A percentile compares a stretch with the other conserved stretches of the same genome.
These are phyloP conservation scores for Cantharis rustica DNA, from an alignment of 2,888 invertebrate genomes.

Conservation along the genomic window DNA sequence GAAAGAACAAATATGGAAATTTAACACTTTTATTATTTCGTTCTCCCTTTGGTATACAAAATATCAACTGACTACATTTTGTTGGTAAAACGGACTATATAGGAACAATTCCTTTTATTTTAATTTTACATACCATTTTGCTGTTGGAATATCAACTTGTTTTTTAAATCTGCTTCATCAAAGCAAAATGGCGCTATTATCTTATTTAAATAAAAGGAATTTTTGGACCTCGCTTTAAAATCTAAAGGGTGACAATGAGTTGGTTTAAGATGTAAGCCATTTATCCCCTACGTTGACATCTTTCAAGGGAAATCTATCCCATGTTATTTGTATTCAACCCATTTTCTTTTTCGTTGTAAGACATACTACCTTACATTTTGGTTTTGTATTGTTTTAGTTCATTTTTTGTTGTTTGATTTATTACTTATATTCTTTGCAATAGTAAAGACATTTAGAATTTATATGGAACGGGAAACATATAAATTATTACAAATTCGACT, in stretches of 20 bases:
- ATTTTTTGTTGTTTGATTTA: constrained; percentile 21
- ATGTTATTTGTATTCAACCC: constrained; percentile 17
- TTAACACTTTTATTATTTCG: not conserved
- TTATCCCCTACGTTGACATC: constrained; percentile 7
- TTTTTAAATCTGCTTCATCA: not conserved
- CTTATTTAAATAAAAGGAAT: not conserved
- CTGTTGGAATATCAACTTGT: not conserved
- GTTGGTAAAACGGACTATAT: not conserved
- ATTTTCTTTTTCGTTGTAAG: constrained; percentile 6
- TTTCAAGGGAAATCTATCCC: constrained; percentile 16
- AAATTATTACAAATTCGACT: constrained; percentile 5
- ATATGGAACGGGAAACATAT: constrained; percentile 13
- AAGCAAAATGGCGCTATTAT: not conserved
- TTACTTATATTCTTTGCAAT: constrained; percentile 14
- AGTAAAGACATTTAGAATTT: constrained; percentile 16
- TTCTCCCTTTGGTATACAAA: not conserved
- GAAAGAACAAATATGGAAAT: not conserved
- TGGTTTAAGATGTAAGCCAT: constrained; percentile 15
- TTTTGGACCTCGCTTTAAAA: not conserved
- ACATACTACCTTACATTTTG: constrained; percentile 13
- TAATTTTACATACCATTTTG: not conserved
- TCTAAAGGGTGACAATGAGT: constrained; percentile 6
- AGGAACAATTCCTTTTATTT: not conserved
- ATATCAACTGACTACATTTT: not conserved
- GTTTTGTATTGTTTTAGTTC: constrained; percentile 16